Evolutionary conservation across 1,140 invertebrate species (phyloP), one percentile per base, ranked within the genome.

Genomic region (Grapholita molesta): DNA sequence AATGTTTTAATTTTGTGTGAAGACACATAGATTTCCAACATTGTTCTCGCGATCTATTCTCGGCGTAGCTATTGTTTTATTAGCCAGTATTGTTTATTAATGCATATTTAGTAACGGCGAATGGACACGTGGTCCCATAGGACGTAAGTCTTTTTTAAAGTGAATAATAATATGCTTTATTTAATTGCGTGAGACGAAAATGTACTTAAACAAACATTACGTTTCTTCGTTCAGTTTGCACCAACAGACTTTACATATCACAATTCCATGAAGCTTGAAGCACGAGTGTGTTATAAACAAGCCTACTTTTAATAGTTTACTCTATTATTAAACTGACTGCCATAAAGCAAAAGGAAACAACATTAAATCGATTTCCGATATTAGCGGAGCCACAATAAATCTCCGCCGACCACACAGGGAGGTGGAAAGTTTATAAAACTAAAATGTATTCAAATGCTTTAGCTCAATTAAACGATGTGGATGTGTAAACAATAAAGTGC

Each of bases 401-500:
- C 55, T 61, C 42, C 55, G 55, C 55, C 55, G 55, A 61, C 55
- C 55, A 61, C 55, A 61, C 55, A 61, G 53, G 24, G n/a, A 61
- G 55, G 55, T 28, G 55, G 28, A 61, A 28, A 61, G 55, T 61
- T 28, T 28, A 61, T 30, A 28, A 61, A 61, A 61, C 24, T 61
- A 61, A 61, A 61, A 61, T 30, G 55, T 61, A 61, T 61, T 61
- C 55, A 61, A 61, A 61, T 61, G 55, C 53, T 55, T 42, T 12
- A 15, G 55, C 55, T 61, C 55, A 70, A 66, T 73, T 71, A 77
- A 74, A 66, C 68, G 67, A 64, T 70, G 68, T 75, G 70, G 68
- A 79, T 76, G 70, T 76, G 70, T 72, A 79, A 69, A 75, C 73
- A 77, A 77, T 77, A 77, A 75, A 74, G 67, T 35, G 68, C 48